These are phyloP conservation scores for Heterodera carotae DNA, from an alignment of 1,140 invertebrate genomes.

Conservation along the genomic window DNA sequence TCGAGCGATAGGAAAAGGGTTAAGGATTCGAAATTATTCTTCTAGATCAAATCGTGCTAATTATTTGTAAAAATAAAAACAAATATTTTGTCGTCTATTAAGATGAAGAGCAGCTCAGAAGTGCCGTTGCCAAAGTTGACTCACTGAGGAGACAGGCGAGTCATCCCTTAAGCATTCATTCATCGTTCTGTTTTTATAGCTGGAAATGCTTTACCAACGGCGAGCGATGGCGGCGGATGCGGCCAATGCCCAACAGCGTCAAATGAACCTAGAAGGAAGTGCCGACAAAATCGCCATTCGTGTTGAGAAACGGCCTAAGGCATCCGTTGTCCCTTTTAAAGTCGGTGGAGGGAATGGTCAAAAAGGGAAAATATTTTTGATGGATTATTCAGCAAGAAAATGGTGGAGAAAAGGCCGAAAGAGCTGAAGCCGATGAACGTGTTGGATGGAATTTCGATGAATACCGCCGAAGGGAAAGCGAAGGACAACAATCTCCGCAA, in stretches of 20 bases:
- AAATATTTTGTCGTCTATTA: no score
- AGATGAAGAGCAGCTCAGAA: slow-evolving; percentile 44
- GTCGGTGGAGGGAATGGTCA: slow-evolving; percentile 24
- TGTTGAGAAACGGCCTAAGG: slow-evolving; percentile 39
- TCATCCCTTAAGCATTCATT: not conserved
- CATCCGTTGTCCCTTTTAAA: slow-evolving; percentile 49
- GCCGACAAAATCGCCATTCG: not conserved
- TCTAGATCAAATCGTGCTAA: no score
- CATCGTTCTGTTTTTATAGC: slow-evolving; percentile 35
- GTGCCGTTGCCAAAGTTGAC: slow-evolving; percentile 47
- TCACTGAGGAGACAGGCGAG: slow-evolving; percentile 27
- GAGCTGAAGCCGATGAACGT: not conserved
- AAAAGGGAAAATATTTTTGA: not conserved
- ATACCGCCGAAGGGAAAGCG: not conserved
- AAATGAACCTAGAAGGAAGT: slow-evolving; percentile 35
- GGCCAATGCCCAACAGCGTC: slow-evolving; percentile 43
- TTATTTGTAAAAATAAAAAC: no score
- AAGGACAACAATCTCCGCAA: not conserved
- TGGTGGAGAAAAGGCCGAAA: not conserved
- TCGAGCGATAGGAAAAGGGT: no score
- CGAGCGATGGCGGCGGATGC: slow-evolving; percentile 41
- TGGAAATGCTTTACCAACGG: slow-evolving; percentile 44
- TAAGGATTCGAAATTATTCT: no score
- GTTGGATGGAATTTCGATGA: not conserved
- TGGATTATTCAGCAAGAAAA: slow-evolving; percentile 1